These are phyloP conservation scores for Amiota mariae DNA, from an alignment of 2,888 invertebrate genomes.

Conservation along the genomic window DNA sequence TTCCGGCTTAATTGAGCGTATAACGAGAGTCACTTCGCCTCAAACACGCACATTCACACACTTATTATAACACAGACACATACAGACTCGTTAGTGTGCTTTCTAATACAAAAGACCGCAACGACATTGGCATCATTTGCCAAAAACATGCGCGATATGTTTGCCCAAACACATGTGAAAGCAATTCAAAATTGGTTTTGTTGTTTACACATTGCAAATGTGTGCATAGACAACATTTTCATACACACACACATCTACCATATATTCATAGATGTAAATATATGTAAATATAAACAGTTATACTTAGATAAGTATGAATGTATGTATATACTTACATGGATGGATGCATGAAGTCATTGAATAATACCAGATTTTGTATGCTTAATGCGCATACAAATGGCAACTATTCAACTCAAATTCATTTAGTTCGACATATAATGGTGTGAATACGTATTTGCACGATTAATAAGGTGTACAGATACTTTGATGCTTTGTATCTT, in stretches of 20 bases:
- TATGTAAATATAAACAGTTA: no score
- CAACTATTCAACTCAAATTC: no score
- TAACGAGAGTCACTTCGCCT: constrained; percentile 51
- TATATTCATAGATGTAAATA: neutral
- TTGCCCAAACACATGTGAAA: constrained; percentile 2
- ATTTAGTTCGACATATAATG: no score
- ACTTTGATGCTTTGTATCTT: no score
- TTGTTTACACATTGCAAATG: constrained; percentile 50
- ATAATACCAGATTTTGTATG: no score
- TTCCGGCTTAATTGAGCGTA: constrained; percentile 65
- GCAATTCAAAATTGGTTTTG: constrained; percentile 44
- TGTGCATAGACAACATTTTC: constrained; percentile 41
- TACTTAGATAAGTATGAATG: no score
- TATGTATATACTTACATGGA: no score
- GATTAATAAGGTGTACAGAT: no score
- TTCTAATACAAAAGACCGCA: constrained; percentile 1
- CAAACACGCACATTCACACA: constrained; percentile 75
- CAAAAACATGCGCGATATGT: constrained; percentile 38
- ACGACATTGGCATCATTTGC: constrained; percentile 45
- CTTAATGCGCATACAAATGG: no score
- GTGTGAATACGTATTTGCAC: no score
- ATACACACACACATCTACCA: constrained; percentile 25
- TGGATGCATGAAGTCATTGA: no score
- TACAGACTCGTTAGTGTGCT: constrained; percentile 77
- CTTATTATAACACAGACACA: constrained; percentile 88